These are phyloP conservation scores for Cataglyphis livida DNA, from an alignment of 2,888 invertebrate species.

Conservation along the genomic window DNA sequence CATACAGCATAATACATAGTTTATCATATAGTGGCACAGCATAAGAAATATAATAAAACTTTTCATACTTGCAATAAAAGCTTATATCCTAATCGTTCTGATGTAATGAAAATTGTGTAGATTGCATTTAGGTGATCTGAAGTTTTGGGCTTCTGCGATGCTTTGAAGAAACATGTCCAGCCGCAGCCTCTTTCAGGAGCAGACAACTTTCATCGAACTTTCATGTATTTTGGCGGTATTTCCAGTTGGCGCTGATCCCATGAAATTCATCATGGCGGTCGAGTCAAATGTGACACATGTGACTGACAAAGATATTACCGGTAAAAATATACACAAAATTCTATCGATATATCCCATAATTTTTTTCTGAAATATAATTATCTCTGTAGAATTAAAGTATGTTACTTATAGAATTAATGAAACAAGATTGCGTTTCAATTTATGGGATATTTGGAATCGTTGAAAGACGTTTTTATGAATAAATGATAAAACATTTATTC, in stretches of 20 bases:
- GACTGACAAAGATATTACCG: neutral
- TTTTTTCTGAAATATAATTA: neutral
- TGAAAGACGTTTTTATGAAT: neutral
- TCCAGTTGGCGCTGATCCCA: conserved; percentile 5
- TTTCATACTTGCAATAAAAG: neutral
- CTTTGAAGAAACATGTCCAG: neutral
- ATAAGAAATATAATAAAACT: conserved; percentile 11
- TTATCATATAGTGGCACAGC: neutral
- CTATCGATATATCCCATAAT: neutral
- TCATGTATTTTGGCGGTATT: conserved; percentile 41
- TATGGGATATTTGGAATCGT: neutral
- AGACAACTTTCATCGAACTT: conserved; percentile 1
- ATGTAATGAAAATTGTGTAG: neutral
- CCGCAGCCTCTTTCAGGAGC: neutral
- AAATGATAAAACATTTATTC: neutral
- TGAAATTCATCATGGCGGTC: neutral
- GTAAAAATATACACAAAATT: neutral
- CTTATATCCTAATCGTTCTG: neutral
- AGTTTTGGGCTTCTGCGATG: neutral
- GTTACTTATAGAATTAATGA: neutral
- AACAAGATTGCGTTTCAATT: neutral
- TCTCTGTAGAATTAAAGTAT: neutral
- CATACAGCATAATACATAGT: no score
- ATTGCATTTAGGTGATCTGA: neutral
- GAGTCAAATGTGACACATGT: neutral